Conservation (phyloP, 2,888 invertebrate genomes). For the Leptinotarsa tumamoca region DNA sequence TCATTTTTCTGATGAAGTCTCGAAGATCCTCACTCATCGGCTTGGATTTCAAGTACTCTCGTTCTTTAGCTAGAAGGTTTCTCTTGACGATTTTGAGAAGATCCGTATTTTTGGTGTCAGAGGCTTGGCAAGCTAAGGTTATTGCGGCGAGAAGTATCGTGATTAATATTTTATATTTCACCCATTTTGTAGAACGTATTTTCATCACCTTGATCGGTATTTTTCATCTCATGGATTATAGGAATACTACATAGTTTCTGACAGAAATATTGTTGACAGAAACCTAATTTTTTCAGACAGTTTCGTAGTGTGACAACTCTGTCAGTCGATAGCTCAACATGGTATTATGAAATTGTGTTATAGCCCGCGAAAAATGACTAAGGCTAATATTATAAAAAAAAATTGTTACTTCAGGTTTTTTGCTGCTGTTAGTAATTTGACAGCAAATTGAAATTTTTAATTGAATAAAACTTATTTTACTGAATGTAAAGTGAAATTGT, state of each 20-base stretch:
- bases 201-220: background rate
- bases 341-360: too few species aligned
- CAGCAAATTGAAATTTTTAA: too few species aligned
- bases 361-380: too few species aligned
- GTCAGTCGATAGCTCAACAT: background rate
- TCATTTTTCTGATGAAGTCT: constrained; percentile 37
- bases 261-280: background rate
- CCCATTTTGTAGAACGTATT: background rate
- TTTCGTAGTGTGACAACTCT: background rate
- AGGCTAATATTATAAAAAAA: too few species aligned
- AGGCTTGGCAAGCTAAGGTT: background rate
- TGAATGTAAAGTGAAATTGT: too few species aligned
- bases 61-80: constrained; percentile 36
- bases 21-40: constrained; percentile 41
- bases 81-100: constrained; percentile 30
- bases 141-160: background rate
- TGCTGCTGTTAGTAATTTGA: too few species aligned
- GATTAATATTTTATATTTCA: background rate
- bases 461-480: too few species aligned
- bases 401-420: too few species aligned
- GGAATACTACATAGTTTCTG: background rate
- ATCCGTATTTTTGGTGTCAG: background rate
- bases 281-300: background rate
- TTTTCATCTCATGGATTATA: background rate
- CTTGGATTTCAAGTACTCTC: constrained; percentile 36